Percentiles rank a stretch among this genome's conserved stretches.
Evolutionary conservation across 2,797 vertebrate genomes (phyloP).

Genomic region (Atherinosoma microstoma): DNA sequence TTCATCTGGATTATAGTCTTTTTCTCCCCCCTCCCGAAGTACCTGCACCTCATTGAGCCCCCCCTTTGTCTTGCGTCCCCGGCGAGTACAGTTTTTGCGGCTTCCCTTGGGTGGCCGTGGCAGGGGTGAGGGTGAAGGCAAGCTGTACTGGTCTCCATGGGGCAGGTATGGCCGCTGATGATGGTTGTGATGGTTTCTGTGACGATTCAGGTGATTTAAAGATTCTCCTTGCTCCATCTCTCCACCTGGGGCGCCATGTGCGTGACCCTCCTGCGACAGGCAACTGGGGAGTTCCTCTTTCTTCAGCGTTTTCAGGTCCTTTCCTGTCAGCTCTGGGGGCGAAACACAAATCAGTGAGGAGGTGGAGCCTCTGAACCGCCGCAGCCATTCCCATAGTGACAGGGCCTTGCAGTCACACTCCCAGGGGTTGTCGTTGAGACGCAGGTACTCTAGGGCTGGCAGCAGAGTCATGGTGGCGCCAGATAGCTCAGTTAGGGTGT

Average conservation of each 20-base stretch:
- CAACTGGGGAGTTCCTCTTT: constrained; percentile 91
- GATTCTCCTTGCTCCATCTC: constrained; percentile 81
- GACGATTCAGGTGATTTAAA: constrained; percentile 84
- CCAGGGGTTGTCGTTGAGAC: constrained; percentile 97
- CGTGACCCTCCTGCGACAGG: constrained; percentile 55
- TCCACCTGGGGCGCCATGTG: constrained; percentile 22
- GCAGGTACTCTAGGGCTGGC: constrained; percentile 93
- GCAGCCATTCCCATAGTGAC: constrained; percentile 96
- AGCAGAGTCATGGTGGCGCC: constrained; percentile 89
- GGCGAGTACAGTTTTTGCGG: constrained; percentile 92
- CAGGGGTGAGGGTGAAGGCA: constrained; percentile 79
- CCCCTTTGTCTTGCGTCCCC: constrained; percentile 86
- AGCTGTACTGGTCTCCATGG: constrained; percentile 79
- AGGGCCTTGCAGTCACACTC: constrained; percentile 92
- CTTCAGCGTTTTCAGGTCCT: constrained; percentile 90
- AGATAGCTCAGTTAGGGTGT: constrained; percentile 91
- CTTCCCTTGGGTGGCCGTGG: constrained; percentile 83
- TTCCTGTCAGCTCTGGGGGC: constrained; percentile 84
- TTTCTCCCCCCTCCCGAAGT: constrained; percentile 71
- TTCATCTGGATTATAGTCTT: constrained; percentile 86
- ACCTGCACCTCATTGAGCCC: constrained; percentile 84
- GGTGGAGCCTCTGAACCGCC: constrained; percentile 92
- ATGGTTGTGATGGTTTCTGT: constrained; percentile 79
- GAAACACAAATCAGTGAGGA: constrained; percentile 87
- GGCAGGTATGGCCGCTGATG: constrained; percentile 80